These are phyloP conservation scores for Syrphus vitripennis DNA, from an alignment of 2,888 invertebrate genomes.

Conservation along the genomic window DNA sequence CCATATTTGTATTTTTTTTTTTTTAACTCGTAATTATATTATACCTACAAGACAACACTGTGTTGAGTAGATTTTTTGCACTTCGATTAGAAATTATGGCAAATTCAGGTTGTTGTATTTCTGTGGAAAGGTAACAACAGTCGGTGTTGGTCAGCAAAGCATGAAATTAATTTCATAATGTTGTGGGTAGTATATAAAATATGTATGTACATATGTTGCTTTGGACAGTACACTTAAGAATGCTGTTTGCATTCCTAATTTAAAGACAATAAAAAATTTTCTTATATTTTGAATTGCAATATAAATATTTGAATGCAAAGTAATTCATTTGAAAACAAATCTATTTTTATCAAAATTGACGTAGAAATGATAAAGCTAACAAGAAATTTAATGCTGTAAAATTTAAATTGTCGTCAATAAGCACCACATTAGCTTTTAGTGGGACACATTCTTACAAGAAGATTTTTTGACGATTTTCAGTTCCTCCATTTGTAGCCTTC, in stretches of 20 bases:
- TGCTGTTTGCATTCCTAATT: background rate
- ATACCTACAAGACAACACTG: no score
- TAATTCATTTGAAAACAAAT: background rate
- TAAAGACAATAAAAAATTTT: background rate
- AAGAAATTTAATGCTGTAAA: no score
- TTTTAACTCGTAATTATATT: background rate
- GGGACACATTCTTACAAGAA: no score
- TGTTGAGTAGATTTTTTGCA: background rate
- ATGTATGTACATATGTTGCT: background rate
- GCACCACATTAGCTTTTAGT: no score
- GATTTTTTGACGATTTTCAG: no score
- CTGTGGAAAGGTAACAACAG: background rate
- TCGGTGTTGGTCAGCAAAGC: background rate
- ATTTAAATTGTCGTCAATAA: no score
- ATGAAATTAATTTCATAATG: background rate
- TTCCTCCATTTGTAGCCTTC: no score
- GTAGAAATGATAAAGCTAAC: no score
- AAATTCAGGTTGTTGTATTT: background rate
- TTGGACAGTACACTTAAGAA: background rate
- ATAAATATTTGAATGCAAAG: background rate
- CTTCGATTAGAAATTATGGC: constrained; percentile 7
- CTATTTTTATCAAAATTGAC: no score
- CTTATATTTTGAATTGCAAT: background rate
- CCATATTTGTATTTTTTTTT: constrained; percentile 9
- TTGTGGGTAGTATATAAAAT: background rate